A percentile compares a stretch with the other conserved stretches of the same genome.
These are phyloP conservation scores for Symphodus melops DNA, from an alignment of 2,113 vertebrate species.

Conservation along the genomic window DNA sequence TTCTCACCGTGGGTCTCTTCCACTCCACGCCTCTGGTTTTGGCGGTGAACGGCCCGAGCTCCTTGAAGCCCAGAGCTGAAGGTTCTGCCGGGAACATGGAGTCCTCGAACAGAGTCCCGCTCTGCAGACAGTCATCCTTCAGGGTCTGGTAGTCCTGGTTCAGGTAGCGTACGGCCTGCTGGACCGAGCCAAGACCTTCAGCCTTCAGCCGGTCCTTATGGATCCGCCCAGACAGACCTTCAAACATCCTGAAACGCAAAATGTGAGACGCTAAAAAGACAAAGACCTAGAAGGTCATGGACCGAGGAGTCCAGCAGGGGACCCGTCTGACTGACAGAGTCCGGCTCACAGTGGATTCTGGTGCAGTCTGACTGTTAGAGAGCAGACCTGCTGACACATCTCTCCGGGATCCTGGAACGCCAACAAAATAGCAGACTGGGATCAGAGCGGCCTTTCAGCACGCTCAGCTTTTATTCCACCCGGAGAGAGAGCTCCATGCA, in stretches of 20 bases:
- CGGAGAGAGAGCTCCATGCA: neutral
- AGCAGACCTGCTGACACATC: constrained; percentile 8
- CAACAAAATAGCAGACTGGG: neutral
- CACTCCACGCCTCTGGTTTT: constrained; percentile 87
- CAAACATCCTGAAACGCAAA: constrained; percentile 56
- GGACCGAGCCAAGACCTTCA: constrained; percentile 82
- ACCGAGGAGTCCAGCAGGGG: too few relatives aligned
- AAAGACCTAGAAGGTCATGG: neutral
- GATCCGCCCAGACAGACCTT: constrained; percentile 60
- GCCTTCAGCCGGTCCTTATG: constrained; percentile 78
- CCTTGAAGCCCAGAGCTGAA: constrained; percentile 85
- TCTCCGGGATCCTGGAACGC: neutral
- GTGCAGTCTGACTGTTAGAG: neutral
- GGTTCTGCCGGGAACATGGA: constrained; percentile 87
- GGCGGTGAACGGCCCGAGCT: constrained; percentile 84
- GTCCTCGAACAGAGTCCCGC: constrained; percentile 85
- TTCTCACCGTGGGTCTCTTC: constrained; percentile 86
- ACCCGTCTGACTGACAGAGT: too few relatives aligned
- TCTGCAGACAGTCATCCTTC: constrained; percentile 78
- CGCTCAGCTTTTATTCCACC: neutral
- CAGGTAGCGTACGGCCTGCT: constrained; percentile 76
- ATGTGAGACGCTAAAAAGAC: neutral
- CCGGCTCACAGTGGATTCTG: too few relatives aligned
- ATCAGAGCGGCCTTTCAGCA: neutral
- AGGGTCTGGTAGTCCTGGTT: constrained; percentile 88